Conservation (phyloP, 2,113 vertebrate species). For the Accipiter cooperii region DNA sequence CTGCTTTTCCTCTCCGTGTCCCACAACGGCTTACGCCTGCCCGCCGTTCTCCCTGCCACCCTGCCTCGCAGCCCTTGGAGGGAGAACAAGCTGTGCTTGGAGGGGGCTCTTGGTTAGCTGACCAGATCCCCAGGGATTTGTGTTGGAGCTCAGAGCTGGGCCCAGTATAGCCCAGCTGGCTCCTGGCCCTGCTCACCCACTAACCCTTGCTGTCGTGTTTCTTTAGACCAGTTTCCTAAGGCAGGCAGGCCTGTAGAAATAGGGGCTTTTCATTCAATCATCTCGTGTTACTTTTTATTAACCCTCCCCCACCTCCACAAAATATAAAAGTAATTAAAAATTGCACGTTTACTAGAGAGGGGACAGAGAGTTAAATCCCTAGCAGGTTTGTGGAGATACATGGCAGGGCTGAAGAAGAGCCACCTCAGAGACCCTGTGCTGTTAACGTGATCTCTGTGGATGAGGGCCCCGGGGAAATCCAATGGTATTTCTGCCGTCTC, state of each 20-base stretch:
- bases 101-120: neutral
- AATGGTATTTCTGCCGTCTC: neutral
- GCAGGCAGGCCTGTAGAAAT: neutral
- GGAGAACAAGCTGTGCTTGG: neutral
- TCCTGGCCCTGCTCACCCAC: neutral
- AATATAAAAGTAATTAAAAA: neutral
- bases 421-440: neutral
- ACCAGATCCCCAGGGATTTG: neutral
- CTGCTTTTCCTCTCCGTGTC: neutral
- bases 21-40: accelerated
- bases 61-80: neutral
- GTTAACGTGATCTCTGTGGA: neutral
- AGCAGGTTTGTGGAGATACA: neutral
- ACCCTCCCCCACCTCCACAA: neutral
- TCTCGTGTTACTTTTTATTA: neutral
- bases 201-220: neutral
- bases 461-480: neutral
- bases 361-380: neutral
- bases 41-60: neutral
- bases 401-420: neutral
- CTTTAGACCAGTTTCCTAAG: neutral
- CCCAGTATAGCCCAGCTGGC: accelerated
- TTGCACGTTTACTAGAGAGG: neutral
- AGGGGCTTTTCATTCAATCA: neutral
- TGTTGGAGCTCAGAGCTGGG: neutral